Conservation (phyloP, 1,140 invertebrate genomes). For the Zaprionus capensis region DNA sequence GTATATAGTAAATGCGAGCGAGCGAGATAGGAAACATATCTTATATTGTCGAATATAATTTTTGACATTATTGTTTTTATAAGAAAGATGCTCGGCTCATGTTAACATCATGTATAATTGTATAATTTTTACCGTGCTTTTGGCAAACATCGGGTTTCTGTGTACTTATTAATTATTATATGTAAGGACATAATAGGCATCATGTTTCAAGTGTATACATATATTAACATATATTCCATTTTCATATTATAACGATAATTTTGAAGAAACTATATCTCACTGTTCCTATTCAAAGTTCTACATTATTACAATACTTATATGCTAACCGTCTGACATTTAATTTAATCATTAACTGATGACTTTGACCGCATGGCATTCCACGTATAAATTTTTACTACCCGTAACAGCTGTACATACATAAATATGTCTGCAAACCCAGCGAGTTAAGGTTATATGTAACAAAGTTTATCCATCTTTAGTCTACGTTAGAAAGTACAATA, state of each 20-base stretch:
- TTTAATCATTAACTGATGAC: background rate
- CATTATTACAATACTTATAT: background rate
- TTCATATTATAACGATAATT: background rate
- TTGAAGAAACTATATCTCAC: background rate
- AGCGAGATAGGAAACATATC: slow-evolving; percentile 7
- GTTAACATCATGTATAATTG: slow-evolving; percentile 1
- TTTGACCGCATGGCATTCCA: background rate
- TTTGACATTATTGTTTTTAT: background rate
- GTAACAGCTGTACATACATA: background rate
- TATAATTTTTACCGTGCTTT: background rate
- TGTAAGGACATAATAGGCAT: slow-evolving; percentile 2
- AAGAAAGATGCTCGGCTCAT: background rate
- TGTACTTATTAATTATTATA: background rate
- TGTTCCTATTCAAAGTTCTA: slow-evolving; percentile 3
- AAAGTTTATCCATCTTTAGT: background rate
- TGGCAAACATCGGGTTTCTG: background rate
- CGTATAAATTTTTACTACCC: slow-evolving; percentile 6
- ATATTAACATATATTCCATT: background rate
- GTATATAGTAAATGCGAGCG: background rate
- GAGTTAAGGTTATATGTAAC: background rate
- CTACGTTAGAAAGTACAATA: slow-evolving; percentile 5
- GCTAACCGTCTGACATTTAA: background rate
- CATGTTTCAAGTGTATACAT: slow-evolving; percentile 5
- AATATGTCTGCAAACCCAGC: background rate
- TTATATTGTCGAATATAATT: slow-evolving; percentile 2